A percentile compares a stretch with the other conserved stretches of the same genome.
Conservation (phyloP, 2,113 vertebrate species). For the Peromyscus leucopus region DNA sequence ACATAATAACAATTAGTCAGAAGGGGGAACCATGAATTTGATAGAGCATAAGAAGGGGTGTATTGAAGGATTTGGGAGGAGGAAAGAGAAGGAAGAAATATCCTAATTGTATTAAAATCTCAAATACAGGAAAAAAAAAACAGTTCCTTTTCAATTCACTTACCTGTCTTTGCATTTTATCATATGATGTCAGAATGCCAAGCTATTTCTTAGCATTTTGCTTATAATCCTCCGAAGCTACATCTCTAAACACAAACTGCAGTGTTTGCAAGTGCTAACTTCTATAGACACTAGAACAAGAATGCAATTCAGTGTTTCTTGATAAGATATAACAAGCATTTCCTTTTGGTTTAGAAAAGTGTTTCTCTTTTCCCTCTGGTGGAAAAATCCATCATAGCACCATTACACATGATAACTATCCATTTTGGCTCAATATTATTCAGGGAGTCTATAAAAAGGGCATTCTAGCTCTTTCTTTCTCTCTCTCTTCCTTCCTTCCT, state of each 20-base stretch:
- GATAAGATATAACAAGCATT: neutral
- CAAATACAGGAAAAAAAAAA: neutral
- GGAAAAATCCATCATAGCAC: neutral
- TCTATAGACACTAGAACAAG: neutral
- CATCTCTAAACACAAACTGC: neutral
- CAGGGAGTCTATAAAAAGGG: neutral
- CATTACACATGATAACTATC: neutral
- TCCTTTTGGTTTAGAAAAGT: neutral
- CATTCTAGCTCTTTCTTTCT: neutral
- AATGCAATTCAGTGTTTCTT: neutral
- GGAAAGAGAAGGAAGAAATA: neutral
- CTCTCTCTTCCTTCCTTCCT: no score
- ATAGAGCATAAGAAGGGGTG: neutral
- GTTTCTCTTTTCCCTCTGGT: neutral
- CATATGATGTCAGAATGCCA: neutral
- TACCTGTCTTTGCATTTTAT: neutral
- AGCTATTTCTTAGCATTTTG: neutral
- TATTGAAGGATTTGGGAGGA: neutral
- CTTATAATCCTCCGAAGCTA: neutral
- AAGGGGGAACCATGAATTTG: neutral
- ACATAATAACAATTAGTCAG: neutral
- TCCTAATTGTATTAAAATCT: neutral
- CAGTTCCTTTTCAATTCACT: neutral
- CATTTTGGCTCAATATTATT: neutral
- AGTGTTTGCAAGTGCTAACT: neutral